A percentile compares a stretch with the other conserved stretches of the same genome.
Conservation (phyloP, 2,113 vertebrate species). For the Budorcas taxicolor region DNA sequence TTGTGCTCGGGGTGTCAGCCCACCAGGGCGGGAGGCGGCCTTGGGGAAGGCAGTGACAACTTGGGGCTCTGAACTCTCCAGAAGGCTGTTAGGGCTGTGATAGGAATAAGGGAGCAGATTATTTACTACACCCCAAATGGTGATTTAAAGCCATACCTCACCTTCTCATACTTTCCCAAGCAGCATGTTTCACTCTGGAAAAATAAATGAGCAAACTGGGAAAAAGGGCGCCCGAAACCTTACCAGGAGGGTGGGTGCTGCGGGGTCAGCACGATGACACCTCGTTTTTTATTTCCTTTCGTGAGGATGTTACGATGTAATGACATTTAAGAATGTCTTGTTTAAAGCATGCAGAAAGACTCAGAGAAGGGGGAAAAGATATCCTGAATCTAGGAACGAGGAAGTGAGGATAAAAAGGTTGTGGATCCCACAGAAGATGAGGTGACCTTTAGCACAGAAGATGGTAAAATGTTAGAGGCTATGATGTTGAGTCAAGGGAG, state of each 20-base stretch:
- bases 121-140: constrained; percentile 11
- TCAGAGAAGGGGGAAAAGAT: neutral
- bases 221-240: neutral
- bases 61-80: constrained; percentile 30
- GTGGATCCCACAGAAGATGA: neutral
- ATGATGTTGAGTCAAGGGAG: neutral
- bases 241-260: neutral
- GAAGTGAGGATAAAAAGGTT: neutral
- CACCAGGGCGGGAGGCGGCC: neutral
- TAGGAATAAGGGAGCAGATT: constrained; percentile 14
- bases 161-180: neutral
- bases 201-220: constrained; percentile 5
- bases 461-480: neutral
- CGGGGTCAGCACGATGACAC: neutral
- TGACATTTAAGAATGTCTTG: constrained; percentile 19
- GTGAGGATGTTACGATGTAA: neutral
- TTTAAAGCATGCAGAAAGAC: neutral
- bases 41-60: neutral
- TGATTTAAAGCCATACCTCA: constrained; percentile 13
- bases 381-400: neutral
- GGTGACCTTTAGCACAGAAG: neutral
- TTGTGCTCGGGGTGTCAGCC: neutral
- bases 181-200: constrained; percentile 16
- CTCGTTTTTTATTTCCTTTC: neutral
- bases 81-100: constrained; percentile 39